phyloP scores from a whole-genome alignment of 2,113 vertebrate genomes.

The Psilopogon haemacephalus region DNA sequence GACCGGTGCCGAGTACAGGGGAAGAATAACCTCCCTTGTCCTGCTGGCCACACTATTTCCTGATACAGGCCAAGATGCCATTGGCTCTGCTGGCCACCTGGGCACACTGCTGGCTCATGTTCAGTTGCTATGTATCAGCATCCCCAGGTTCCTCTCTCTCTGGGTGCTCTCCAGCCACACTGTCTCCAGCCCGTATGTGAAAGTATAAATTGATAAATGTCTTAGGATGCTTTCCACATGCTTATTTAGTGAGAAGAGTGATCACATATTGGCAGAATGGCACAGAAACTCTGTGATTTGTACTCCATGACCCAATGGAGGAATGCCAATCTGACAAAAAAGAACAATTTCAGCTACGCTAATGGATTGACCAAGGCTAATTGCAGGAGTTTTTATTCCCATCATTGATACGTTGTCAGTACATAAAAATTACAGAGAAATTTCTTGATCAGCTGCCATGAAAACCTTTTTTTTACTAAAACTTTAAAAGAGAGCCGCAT shows the following conservation, averaged over 20 bases:
- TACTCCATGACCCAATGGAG: slow-evolving; percentile 21
- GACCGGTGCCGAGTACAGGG: too few relatives aligned
- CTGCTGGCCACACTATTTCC: too few relatives aligned
- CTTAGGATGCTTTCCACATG: slow-evolving; percentile 7
- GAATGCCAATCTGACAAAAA: slow-evolving; percentile 51
- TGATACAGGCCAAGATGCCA: too few relatives aligned
- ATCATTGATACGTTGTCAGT: slow-evolving; percentile 44
- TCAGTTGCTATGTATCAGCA: too few relatives aligned
- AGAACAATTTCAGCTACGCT: slow-evolving; percentile 61
- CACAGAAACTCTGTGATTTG: neutral
- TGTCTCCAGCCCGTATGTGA: too few relatives aligned
- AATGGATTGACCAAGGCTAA: slow-evolving; percentile 47
- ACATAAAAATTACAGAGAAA: slow-evolving; percentile 56
- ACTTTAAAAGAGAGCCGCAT: neutral
- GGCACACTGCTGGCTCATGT: too few relatives aligned
- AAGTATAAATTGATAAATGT: neutral
- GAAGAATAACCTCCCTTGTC: too few relatives aligned
- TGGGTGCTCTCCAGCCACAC: too few relatives aligned
- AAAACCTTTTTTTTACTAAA: slow-evolving; percentile 37
- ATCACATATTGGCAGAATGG: slow-evolving; percentile 2
- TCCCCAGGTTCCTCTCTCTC: too few relatives aligned
- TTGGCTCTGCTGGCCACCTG: too few relatives aligned
- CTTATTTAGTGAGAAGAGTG: slow-evolving; percentile 20
- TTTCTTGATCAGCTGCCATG: slow-evolving; percentile 46
- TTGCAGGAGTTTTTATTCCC: slow-evolving; percentile 34